phyloP scores from a whole-genome alignment of 1,140 invertebrate genomes.

The Lamellibrachia luymesi region DNA sequence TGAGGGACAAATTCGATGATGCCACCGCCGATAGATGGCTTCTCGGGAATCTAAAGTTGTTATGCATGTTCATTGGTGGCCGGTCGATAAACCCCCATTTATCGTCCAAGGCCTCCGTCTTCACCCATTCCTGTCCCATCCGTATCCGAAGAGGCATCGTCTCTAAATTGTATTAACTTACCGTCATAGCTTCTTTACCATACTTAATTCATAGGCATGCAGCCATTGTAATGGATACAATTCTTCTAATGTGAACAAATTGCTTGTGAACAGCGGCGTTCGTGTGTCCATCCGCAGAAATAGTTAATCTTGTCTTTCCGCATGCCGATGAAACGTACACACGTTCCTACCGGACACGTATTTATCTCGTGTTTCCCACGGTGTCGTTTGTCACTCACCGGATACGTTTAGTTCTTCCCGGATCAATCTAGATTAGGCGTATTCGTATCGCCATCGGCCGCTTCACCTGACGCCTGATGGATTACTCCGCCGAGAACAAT shows the following conservation, averaged over 20 bases:
- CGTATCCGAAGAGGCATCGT: not conserved
- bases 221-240: not conserved
- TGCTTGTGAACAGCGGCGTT: not conserved
- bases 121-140: not conserved
- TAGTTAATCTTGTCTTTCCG: too few species aligned
- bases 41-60: not conserved
- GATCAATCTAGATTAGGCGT: not conserved
- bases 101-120: not conserved
- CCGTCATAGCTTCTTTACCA: too few species aligned
- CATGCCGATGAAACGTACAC: not conserved
- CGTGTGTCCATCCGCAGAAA: not conserved
- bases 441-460: not conserved
- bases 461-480: not conserved
- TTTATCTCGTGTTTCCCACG: not conserved
- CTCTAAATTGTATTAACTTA: not conserved
- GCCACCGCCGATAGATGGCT: not conserved
- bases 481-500: not conserved
- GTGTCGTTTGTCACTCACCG: not conserved
- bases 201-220: too few species aligned
- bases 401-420: not conserved
- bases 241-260: not conserved
- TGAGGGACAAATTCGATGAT: not conserved
- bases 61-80: not conserved
- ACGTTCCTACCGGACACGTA: not conserved
- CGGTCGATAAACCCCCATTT: not conserved